Conservation (phyloP, 2,113 vertebrate species). For the Baryphthengus martii region DNA sequence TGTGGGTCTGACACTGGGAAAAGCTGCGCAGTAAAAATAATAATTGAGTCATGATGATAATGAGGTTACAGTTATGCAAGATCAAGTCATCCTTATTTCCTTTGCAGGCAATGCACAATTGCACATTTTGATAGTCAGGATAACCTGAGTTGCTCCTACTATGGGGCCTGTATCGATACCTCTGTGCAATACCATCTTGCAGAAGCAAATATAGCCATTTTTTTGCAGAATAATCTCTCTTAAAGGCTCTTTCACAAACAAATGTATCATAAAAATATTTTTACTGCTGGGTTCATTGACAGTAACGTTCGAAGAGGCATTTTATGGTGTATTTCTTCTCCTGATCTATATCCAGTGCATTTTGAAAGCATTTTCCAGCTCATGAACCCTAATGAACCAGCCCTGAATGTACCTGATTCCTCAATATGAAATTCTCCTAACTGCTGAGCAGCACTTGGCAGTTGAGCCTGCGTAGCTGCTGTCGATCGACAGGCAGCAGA, state of each 20-base stretch:
- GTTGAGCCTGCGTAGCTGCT: background rate
- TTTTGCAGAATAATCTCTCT: background rate
- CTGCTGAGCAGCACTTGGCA: background rate
- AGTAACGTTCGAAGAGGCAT: background rate
- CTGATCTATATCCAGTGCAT: background rate
- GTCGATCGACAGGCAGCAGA: background rate
- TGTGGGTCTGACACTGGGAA: background rate
- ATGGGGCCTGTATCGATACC: background rate
- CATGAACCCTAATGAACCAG: background rate
- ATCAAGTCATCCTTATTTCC: background rate
- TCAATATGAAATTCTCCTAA: rapidly evolving
- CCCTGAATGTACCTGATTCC: background rate
- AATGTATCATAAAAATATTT: background rate
- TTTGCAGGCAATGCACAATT: background rate
- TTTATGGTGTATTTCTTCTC: background rate
- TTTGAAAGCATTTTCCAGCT: background rate
- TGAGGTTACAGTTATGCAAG: background rate
- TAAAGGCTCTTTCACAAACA: background rate
- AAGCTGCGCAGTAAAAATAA: background rate
- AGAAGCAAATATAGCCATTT: background rate
- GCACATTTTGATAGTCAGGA: background rate
- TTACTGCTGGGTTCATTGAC: rapidly evolving
- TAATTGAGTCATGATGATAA: slow-evolving; percentile 6
- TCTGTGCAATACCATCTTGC: background rate
- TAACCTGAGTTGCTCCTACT: background rate